Evolutionary conservation across 2,113 vertebrate species (phyloP).

Genomic region (Pangasianodon hypophthalmus): DNA sequence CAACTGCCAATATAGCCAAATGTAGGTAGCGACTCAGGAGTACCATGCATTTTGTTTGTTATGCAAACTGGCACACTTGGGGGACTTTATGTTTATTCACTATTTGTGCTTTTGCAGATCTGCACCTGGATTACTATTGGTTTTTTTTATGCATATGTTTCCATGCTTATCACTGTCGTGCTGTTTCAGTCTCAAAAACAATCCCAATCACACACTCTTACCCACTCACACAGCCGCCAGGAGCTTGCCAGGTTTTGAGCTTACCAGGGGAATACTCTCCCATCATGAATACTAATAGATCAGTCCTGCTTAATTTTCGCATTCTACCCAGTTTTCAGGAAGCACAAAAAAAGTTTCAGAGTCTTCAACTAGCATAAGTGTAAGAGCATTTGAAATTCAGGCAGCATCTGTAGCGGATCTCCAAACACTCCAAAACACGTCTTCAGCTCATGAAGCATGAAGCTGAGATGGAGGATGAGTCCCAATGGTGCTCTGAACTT

Average conservation of each 20-base stretch:
- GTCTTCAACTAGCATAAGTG: not conserved
- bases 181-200: slow-evolving; percentile 24
- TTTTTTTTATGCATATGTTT: slow-evolving; percentile 6
- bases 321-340: not conserved
- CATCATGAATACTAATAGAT: slow-evolving; percentile 31
- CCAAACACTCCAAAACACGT: slow-evolving; percentile 8
- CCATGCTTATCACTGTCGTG: not conserved
- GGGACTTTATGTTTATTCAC: not conserved
- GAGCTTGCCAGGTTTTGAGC: slow-evolving; percentile 11
- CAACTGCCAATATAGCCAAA: not conserved
- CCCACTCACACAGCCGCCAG: not conserved
- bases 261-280: not conserved
- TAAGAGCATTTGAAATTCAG: slow-evolving; percentile 12
- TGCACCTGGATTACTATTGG: not conserved
- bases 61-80: not conserved
- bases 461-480: slow-evolving; percentile 17
- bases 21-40: not conserved
- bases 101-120: not conserved
- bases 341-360: not conserved
- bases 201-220: slow-evolving; percentile 15
- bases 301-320: not conserved
- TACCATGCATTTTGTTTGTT: not conserved
- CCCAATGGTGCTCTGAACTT: slow-evolving; percentile 1
- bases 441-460: slow-evolving; percentile 23
- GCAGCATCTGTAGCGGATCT: not conserved